Evolutionary conservation across 64 coral and sea anemone species (phyloP).

Genomic region (Montipora sp.): DNA sequence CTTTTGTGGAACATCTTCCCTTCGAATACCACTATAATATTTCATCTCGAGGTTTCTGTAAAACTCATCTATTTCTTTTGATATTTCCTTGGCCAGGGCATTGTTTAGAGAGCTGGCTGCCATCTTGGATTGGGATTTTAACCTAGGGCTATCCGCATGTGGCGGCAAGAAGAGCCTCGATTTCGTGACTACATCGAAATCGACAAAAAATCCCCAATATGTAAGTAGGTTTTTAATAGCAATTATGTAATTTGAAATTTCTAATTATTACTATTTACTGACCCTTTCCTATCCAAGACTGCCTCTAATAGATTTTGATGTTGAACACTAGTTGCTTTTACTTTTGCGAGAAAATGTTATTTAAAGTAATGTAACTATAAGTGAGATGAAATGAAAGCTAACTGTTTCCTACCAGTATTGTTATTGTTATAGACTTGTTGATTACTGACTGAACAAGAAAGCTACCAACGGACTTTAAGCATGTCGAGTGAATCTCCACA

Average conservation of each 20-base stretch:
- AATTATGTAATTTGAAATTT: no score
- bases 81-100: slow-evolving; percentile 38
- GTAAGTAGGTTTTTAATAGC: neutral
- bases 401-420: neutral
- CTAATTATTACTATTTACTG: no score
- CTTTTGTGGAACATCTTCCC: slow-evolving; percentile 63
- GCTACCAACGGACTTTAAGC: neutral
- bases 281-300: no score
- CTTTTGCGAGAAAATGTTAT: neutral
- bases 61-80: slow-evolving; percentile 53
- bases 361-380: neutral
- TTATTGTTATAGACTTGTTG: neutral
- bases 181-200: slow-evolving; percentile 57
- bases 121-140: slow-evolving; percentile 56
- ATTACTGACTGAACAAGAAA: neutral
- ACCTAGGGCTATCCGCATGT: slow-evolving; percentile 38
- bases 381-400: neutral
- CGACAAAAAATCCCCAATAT: slow-evolving; percentile 54
- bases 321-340: no score
- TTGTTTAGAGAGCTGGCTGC: slow-evolving; percentile 40
- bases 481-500: neutral
- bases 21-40: slow-evolving; percentile 59
- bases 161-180: slow-evolving; percentile 56
- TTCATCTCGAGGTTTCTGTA: slow-evolving; percentile 57
- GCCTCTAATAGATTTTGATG: no score